Conservation (phyloP, 2,113 vertebrate species). For the Raja brachyura region DNA sequence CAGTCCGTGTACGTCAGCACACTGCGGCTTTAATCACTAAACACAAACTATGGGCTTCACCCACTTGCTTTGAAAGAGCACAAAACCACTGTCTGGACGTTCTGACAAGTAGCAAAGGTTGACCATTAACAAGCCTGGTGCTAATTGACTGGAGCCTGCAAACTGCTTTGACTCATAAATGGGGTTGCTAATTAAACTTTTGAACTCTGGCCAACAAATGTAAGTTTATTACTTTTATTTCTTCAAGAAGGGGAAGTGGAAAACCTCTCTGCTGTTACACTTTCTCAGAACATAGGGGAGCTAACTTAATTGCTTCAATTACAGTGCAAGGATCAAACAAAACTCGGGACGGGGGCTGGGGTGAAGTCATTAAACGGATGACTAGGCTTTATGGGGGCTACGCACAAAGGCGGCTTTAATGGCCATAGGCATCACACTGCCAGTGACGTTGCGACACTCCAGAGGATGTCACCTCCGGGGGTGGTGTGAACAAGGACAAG, state of each 20-base stretch:
- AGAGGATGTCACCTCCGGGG: background rate
- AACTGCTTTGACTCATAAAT: slow-evolving; percentile 24
- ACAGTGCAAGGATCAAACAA: slow-evolving; percentile 29
- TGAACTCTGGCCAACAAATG: slow-evolving; percentile 32
- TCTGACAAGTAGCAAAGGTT: slow-evolving; percentile 25
- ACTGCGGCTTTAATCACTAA: slow-evolving; percentile 32
- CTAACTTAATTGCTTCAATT: slow-evolving; percentile 33
- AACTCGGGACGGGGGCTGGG: slow-evolving; percentile 1
- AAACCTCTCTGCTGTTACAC: slow-evolving; percentile 27
- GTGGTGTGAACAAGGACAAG: background rate
- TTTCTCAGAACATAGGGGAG: slow-evolving; percentile 26
- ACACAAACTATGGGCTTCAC: slow-evolving; percentile 19
- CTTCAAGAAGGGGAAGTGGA: slow-evolving; percentile 35
- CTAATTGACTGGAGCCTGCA: slow-evolving; percentile 34
- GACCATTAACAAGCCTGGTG: slow-evolving; percentile 32
- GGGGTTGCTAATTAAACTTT: slow-evolving; percentile 32
- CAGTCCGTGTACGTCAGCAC: slow-evolving; percentile 17
- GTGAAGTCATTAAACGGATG: slow-evolving; percentile 38
- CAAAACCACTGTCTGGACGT: background rate
- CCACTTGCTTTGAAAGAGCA: slow-evolving; percentile 28
- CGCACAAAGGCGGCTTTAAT: slow-evolving; percentile 27
- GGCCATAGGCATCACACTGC: slow-evolving; percentile 17
- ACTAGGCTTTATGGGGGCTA: slow-evolving; percentile 13
- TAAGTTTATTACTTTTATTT: slow-evolving; percentile 23
- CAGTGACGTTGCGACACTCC: background rate